Conservation (phyloP, 2,113 vertebrate genomes). For the Lepus americanus region DNA sequence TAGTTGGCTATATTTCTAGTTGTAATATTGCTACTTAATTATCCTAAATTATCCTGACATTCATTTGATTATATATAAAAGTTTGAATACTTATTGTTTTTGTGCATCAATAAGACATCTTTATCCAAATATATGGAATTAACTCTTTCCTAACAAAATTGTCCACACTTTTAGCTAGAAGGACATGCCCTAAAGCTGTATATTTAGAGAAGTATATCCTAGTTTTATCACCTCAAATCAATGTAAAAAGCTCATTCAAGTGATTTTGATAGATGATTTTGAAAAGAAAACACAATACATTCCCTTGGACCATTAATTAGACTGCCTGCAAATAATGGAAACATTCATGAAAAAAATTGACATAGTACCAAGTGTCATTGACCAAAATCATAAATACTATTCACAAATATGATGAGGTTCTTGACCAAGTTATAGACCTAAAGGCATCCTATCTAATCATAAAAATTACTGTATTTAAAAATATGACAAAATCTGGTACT, state of each 20-base stretch:
- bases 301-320: background rate
- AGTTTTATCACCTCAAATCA: background rate
- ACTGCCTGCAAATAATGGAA: conserved; percentile 25
- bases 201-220: background rate
- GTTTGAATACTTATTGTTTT: background rate
- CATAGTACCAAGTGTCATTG: background rate
- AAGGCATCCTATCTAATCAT: conserved; percentile 16
- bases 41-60: background rate
- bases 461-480: background rate
- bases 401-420: background rate
- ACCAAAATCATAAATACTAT: conserved; percentile 49
- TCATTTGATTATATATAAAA: background rate
- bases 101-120: background rate
- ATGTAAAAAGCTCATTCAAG: conserved; percentile 9
- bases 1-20: conserved; percentile 2
- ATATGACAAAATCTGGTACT: background rate
- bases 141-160: background rate
- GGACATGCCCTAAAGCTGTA: background rate
- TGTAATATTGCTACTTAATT: background rate
- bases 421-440: background rate
- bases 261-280: background rate
- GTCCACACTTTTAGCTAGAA: background rate
- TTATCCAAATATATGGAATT: conserved; percentile 16
- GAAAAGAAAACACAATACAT: background rate
- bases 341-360: conserved; percentile 18